phyloP scores from a whole-genome alignment of 2,113 vertebrate genomes.

The Eublepharis macularius region DNA sequence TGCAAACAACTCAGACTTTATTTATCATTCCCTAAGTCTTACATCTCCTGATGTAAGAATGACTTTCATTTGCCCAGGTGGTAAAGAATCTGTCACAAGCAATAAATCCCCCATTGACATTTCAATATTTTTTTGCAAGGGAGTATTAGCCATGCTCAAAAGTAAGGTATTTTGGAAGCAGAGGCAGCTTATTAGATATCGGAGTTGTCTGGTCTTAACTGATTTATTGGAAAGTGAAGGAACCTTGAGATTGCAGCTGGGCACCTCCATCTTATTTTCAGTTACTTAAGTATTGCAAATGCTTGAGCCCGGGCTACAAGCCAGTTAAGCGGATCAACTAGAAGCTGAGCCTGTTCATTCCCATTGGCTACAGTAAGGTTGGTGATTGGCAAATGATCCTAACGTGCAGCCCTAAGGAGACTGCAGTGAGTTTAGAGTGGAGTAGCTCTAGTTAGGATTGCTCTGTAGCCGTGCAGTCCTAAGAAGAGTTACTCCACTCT shows the following conservation, averaged over 20 bases:
- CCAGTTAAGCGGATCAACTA: neutral
- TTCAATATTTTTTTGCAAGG: neutral
- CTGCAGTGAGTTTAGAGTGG: too few species aligned
- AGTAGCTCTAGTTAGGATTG: too few species aligned
- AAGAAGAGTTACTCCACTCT: too few species aligned
- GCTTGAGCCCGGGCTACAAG: neutral
- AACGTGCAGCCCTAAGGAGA: too few species aligned
- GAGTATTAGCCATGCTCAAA: neutral
- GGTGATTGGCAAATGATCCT: neutral
- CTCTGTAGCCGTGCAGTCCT: too few species aligned
- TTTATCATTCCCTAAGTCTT: neutral
- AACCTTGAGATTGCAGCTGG: neutral
- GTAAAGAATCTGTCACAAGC: neutral
- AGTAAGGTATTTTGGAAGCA: neutral
- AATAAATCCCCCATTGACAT: neutral
- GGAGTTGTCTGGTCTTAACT: too few species aligned
- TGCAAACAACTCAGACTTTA: neutral
- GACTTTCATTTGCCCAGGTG: neutral
- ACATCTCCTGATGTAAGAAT: neutral
- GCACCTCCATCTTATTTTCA: neutral
- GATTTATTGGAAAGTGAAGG: neutral
- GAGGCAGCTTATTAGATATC: neutral
- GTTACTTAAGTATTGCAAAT: neutral
- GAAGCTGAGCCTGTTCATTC: neutral
- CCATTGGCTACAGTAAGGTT: neutral